phyloP scores from a whole-genome alignment of 2,797 vertebrate genomes.

The Poecilia velifera region DNA sequence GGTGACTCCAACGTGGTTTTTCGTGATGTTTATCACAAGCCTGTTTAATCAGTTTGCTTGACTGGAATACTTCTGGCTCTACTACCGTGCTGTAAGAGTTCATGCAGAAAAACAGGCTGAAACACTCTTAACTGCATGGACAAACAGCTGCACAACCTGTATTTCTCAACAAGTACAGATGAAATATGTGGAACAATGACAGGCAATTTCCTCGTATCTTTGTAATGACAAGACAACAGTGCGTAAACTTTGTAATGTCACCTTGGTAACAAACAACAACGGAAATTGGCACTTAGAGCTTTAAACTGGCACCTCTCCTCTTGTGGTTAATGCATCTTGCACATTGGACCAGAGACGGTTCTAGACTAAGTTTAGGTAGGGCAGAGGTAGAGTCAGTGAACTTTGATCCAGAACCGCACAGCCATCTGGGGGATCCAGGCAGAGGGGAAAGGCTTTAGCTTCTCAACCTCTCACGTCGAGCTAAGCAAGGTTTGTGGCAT shows the following conservation, averaged over 20 bases:
- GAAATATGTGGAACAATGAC: constrained; percentile 4
- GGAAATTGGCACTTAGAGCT: too few species aligned
- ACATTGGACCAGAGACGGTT: too few species aligned
- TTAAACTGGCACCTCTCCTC: too few species aligned
- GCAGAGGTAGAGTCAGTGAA: too few species aligned
- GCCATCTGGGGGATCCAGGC: too few species aligned
- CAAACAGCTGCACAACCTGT: not conserved
- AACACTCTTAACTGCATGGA: not conserved
- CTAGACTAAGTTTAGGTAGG: not conserved
- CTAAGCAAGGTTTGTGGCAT: too few species aligned
- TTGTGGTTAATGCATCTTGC: too few species aligned
- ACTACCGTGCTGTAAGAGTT: constrained; percentile 7
- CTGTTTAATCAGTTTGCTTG: constrained; percentile 12
- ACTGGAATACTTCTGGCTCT: not conserved
- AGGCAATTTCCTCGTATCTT: not conserved
- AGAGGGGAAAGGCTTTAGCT: too few species aligned
- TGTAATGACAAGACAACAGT: too few species aligned
- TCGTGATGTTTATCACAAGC: constrained; percentile 28
- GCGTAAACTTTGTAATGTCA: not conserved
- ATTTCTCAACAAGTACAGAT: not conserved
- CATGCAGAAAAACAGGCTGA: constrained; percentile 18
- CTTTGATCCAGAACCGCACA: too few species aligned
- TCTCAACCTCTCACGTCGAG: too few species aligned
- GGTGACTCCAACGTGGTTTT: constrained; percentile 15
- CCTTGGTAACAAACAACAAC: not conserved